These are phyloP conservation scores for Eueremaeus valkanovi DNA, from an alignment of 2,888 invertebrate species.

Conservation along the genomic window DNA sequence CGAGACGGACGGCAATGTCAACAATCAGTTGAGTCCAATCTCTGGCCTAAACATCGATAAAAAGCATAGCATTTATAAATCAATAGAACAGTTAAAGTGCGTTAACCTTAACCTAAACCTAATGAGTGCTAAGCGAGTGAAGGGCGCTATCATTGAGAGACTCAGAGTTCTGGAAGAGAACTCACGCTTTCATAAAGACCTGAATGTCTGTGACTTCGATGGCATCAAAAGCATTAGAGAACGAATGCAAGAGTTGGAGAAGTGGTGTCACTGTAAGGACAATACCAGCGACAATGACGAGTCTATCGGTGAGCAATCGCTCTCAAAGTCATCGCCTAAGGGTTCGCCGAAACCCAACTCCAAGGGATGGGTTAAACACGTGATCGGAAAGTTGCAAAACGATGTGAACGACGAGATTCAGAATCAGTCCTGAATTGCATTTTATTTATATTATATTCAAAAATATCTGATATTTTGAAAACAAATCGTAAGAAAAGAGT, in stretches of 20 bases:
- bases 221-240: conserved; percentile 51
- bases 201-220: conserved; percentile 39
- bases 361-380: conserved; percentile 68
- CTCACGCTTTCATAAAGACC: conserved; percentile 49
- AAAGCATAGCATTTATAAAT: conserved; percentile 16
- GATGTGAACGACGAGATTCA: conserved; percentile 32
- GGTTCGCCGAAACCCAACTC: conserved; percentile 47
- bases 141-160: conserved; percentile 50
- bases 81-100: neutral
- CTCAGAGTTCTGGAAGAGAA: conserved; percentile 52
- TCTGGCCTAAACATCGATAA: neutral
- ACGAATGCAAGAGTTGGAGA: conserved; percentile 51
- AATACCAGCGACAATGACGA: conserved; percentile 47
- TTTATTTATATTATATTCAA: neutral
- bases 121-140: conserved; percentile 38
- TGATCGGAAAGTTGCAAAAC: conserved; percentile 66
- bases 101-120: conserved; percentile 17
- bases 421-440: conserved; percentile 17
- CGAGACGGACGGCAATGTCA: neutral
- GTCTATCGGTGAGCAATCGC: conserved; percentile 47
- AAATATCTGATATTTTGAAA: conserved; percentile 3
- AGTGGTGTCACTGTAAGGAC: conserved; percentile 47
- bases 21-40: neutral
- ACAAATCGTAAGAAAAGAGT: no score
- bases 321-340: conserved; percentile 50